Evolutionary conservation across 2,113 vertebrate species (phyloP).

Genomic region (Daboia siamensis): DNA sequence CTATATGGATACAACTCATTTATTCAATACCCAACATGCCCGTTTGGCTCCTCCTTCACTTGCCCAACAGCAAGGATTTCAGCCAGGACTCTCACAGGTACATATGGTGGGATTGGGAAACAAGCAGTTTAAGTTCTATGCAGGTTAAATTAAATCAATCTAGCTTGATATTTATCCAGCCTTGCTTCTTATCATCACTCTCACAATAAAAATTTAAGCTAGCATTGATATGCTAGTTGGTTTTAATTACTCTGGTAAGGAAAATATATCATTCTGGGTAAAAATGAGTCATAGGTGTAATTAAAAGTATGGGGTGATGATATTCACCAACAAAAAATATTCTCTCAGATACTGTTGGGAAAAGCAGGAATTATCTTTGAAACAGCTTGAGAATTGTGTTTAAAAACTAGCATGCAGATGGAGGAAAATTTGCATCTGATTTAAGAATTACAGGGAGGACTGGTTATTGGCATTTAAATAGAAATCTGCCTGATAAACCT

Average conservation of each 20-base stretch:
- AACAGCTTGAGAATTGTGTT: not conserved
- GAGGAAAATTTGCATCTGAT: not conserved
- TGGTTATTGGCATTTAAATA: not conserved
- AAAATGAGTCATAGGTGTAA: not conserved
- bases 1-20: conserved; percentile 98
- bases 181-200: not conserved
- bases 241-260: not conserved
- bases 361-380: not conserved
- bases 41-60: conserved; percentile 89
- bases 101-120: not conserved
- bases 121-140: not conserved
- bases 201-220: not conserved
- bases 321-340: not conserved
- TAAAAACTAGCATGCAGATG: not conserved
- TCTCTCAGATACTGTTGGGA: not conserved
- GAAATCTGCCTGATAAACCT: not conserved
- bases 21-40: conserved; percentile 91
- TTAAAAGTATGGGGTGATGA: not conserved
- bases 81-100: conserved; percentile 97
- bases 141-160: not conserved
- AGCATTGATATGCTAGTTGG: not conserved
- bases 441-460: not conserved
- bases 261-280: not conserved
- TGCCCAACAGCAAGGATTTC: conserved; percentile 94
- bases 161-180: not conserved